phyloP scores from a whole-genome alignment of 64 coral and sea anemone genomes.

The Montipora capricornis region DNA sequence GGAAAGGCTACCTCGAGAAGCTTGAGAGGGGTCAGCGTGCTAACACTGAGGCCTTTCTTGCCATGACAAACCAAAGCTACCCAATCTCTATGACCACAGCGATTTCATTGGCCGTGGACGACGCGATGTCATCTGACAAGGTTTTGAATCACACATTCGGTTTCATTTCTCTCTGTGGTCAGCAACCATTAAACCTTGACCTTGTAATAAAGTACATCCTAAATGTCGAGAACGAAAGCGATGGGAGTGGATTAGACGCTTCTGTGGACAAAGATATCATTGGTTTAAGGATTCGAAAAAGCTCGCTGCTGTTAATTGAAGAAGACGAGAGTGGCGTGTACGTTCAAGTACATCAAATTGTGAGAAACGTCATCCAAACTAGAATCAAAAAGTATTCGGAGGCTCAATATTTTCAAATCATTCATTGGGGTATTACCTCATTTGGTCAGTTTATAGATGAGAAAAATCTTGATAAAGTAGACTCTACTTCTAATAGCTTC shows the following conservation, averaged over 20 bases:
- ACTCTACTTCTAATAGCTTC: not conserved
- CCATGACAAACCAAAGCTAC: not conserved
- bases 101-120: not conserved
- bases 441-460: not conserved
- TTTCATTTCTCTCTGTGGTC: not conserved
- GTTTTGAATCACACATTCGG: not conserved
- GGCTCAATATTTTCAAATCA: not conserved
- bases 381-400: not conserved
- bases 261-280: not conserved
- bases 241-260: not conserved
- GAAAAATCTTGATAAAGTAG: accelerated
- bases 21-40: not conserved
- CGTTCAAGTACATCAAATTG: not conserved
- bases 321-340: not conserved
- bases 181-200: not conserved
- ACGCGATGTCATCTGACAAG: not conserved
- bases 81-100: conserved; percentile 4
- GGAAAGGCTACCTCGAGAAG: no score
- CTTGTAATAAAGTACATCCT: not conserved
- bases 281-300: not conserved
- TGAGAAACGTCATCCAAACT: not conserved
- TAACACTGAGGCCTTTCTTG: not conserved
- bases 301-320: not conserved
- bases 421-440: not conserved
- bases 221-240: not conserved